Evolutionary conservation across 1,140 invertebrate genomes (phyloP), one percentile per base, ranked within the genome.

Genomic region (Aphaenogaster rudis): DNA sequence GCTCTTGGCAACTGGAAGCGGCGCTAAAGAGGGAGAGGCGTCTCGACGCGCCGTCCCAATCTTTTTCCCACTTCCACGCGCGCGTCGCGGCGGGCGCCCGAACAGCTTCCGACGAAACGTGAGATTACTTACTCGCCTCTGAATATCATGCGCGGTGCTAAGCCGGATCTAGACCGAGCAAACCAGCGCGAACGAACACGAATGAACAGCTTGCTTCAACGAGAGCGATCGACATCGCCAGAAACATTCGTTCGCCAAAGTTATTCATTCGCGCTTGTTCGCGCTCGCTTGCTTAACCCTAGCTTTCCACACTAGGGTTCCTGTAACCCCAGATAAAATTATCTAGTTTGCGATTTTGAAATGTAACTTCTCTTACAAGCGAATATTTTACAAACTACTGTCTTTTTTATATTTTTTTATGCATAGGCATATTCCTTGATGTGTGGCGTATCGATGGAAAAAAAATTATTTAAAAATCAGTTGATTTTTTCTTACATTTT

Each of bases 1-100:
- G 84, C 84, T 71, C 64, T 79, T 78, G 72, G 84, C 84, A 77
- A 86, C 84, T 84, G 80, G 54, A 84, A 74, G 33, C 80, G 42
- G 52, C 69, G 54, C 69, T 82, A 50, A 28, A 90, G 91, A 91
- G 39, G 57, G 67, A 48, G 80, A 84, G 69, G 39, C 69, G 69
- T 84, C 80, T 61, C 80, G 80, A 76, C 54, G 71, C 54, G 71
- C 69, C 67, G 33, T 39, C 54, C 80, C 80, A 71, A 76, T 84
- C 80, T 76, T 84, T 84, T 61, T 76, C 28, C 80, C 57, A 50
- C 80, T 84, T 84, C 42, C 28, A 61, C 48, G 50, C 39, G 52
- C 77, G 64, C 78, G 77, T 50, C 28, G 36, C 64, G 63, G 33
- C 28, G 39, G 72, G 63, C 48, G 13, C 21, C 45, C 45, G 13